Conservation (phyloP, 2,113 vertebrate genomes). For the Anguilla rostrata region DNA sequence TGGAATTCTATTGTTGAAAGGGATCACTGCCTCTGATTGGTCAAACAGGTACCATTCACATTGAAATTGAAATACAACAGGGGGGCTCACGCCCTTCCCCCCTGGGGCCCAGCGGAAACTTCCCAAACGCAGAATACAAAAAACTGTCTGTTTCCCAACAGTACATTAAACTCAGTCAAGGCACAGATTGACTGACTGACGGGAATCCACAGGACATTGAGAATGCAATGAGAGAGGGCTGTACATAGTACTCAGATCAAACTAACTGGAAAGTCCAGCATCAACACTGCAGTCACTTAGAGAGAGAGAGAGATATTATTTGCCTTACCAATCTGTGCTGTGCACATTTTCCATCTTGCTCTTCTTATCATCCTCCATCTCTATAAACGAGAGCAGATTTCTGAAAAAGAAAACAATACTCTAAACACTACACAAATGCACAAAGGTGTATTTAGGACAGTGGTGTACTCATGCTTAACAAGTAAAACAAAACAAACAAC, state of each 20-base stretch:
- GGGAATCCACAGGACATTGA: background rate
- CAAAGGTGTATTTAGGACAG: background rate
- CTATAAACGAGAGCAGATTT: slow-evolving; percentile 7
- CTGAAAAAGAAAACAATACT: background rate
- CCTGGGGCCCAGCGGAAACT: too few species aligned
- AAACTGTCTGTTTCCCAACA: too few species aligned
- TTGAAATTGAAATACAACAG: too few species aligned
- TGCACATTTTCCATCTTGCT: slow-evolving; percentile 38
- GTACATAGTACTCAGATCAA: background rate
- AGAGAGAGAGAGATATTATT: background rate
- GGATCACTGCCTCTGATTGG: too few species aligned
- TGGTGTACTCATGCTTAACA: background rate
- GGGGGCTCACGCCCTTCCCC: too few species aligned
- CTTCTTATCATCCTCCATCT: slow-evolving; percentile 57
- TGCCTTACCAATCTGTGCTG: slow-evolving; percentile 50
- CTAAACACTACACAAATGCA: background rate
- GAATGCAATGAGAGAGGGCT: background rate
- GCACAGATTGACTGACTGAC: background rate
- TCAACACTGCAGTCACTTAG: background rate
- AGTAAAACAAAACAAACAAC: background rate
- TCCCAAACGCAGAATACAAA: too few species aligned
- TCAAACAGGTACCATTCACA: too few species aligned
- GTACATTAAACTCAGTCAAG: background rate
- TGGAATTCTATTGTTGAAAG: too few species aligned
- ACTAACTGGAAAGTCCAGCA: background rate